Percentiles rank a stretch among this genome's conserved stretches.
These are phyloP conservation scores for Smithornis capensis DNA, from an alignment of 2,113 vertebrate species.

Conservation along the genomic window DNA sequence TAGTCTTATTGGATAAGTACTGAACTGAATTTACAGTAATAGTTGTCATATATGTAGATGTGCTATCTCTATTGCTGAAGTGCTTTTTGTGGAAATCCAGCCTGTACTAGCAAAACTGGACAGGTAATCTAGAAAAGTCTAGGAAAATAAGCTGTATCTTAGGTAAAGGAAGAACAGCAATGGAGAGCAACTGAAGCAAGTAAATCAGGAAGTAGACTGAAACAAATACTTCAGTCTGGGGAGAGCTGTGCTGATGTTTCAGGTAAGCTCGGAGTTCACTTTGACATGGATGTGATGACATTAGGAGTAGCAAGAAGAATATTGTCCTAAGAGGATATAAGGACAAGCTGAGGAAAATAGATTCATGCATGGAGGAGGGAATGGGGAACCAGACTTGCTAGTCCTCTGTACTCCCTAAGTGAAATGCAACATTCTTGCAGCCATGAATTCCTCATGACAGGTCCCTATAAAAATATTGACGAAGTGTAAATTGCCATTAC, in stretches of 20 bases:
- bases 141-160: neutral
- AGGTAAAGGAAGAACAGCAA: neutral
- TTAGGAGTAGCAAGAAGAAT: neutral
- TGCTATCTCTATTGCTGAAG: neutral
- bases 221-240: neutral
- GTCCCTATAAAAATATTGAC: neutral
- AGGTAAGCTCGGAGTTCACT: neutral
- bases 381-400: neutral
- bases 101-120: neutral
- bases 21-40: neutral
- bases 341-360: neutral
- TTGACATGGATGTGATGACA: neutral
- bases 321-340: rapidly evolving
- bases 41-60: neutral
- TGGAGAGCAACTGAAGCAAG: neutral
- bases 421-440: neutral
- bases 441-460: neutral
- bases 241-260: neutral
- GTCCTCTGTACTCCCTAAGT: neutral
- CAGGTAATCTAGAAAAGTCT: neutral
- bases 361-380: neutral
- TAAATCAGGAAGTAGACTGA: rapidly evolving
- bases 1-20: neutral
- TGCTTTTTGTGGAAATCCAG: neutral
- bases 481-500: neutral